phyloP scores from a whole-genome alignment of 2,888 invertebrate species.

The Physocephala rufipes region DNA sequence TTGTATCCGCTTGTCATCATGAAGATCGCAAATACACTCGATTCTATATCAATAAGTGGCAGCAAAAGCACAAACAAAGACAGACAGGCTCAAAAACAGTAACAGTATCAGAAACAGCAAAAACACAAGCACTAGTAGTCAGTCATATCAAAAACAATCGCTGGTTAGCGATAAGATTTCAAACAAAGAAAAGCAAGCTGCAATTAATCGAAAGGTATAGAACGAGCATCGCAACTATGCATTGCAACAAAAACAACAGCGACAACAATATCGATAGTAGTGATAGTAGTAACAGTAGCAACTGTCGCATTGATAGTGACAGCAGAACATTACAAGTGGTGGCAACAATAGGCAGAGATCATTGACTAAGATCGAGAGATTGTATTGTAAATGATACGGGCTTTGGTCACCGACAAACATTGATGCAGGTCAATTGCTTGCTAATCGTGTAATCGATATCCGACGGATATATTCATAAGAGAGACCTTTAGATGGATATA shows the following conservation, averaged over 20 bases:
- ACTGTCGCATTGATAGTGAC: background rate
- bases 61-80: background rate
- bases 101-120: conserved; percentile 1
- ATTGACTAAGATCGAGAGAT: conserved; percentile 5
- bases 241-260: background rate
- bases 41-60: background rate
- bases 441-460: conserved; percentile 35
- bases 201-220: background rate
- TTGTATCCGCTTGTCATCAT: conserved; percentile 31
- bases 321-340: background rate
- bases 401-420: conserved; percentile 25
- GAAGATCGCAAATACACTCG: conserved; percentile 29
- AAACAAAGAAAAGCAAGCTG: background rate
- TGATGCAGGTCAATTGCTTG: conserved; percentile 28
- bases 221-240: background rate
- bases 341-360: background rate
- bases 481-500: conserved; percentile 6
- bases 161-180: conserved; percentile 19
- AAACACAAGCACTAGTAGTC: no score
- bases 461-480: conserved; percentile 22
- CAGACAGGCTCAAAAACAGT: background rate
- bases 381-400: conserved; percentile 16
- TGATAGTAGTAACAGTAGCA: conserved; percentile 10
- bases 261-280: conserved; percentile 10
- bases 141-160: no score